These are phyloP conservation scores for Cephalopholis sonnerati DNA, from an alignment of 2,113 vertebrate genomes.

Conservation along the genomic window DNA sequence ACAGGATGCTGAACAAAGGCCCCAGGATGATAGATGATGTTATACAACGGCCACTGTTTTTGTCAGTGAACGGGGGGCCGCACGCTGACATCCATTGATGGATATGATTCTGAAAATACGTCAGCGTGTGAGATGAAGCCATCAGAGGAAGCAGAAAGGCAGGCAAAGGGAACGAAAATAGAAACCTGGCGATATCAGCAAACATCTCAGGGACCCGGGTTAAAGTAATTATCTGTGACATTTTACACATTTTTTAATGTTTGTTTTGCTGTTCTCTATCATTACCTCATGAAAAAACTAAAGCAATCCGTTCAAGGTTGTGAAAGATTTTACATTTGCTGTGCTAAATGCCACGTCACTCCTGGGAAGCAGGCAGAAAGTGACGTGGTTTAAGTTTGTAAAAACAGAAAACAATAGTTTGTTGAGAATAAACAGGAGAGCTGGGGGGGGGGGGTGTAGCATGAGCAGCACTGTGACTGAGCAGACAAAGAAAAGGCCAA, in stretches of 20 bases:
- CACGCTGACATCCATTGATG: conserved; percentile 72
- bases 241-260: conserved; percentile 38
- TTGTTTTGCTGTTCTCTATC: conserved; percentile 25
- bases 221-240: conserved; percentile 34
- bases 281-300: conserved; percentile 18
- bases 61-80: conserved; percentile 47
- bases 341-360: neutral
- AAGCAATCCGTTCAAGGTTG: neutral
- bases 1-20: conserved; percentile 78
- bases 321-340: conserved; percentile 28
- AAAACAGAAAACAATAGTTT: conserved; percentile 19
- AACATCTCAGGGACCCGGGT: conserved; percentile 8
- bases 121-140: conserved; percentile 53
- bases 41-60: conserved; percentile 70
- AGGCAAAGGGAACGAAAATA: conserved; percentile 14
- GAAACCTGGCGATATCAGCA: neutral
- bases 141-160: conserved; percentile 23
- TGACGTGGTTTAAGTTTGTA: conserved; percentile 6
- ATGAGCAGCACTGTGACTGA: conserved; percentile 17
- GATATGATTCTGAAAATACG: conserved; percentile 71
- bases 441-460: neutral
- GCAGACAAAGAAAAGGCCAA: conserved; percentile 9
- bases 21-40: conserved; percentile 81
- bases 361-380: neutral
- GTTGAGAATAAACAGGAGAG: conserved; percentile 12